Base-by-base conservation (phyloP, 2,888 invertebrate species). In the Rhodophaea formosa region DNA sequence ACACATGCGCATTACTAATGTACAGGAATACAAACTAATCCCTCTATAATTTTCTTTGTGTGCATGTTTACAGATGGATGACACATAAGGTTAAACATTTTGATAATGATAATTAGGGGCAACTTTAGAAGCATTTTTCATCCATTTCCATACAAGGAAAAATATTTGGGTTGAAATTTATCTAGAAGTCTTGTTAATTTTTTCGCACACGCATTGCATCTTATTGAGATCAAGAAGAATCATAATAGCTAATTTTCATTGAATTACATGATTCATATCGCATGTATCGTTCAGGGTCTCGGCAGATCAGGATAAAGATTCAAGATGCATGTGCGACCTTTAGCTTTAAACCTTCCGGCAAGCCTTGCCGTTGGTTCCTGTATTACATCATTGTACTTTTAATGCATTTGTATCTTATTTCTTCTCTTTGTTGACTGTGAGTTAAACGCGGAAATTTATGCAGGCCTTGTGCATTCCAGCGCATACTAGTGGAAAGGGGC, bases 301-400 rank as follows among this genome's bases (percentile, higher is more conserved):
- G 39, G 23, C 32, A 56, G 29, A 56, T 56, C 56, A 56, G 39
- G 47, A 39, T 49, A 56, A 46, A 17, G 49, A 56, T 66, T 67
- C 74, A 72, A 71, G 70, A 69, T 73, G 75, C 77, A 77, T 74
- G 79, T 74, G 74, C 76, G 74, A 73, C 86, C 86, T 88, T 80
- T 75, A 51, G 72, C 75, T 72, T 71, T 71, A 75, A 79, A 76
- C 79, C 83, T 89, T 90, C 87, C 88, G 89, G 82, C 68, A 72
- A 82, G 79, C 90, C 90, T 91, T 88, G 90, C 74, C 51, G 63
- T 58, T 62, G 79, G 84, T 90, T 90, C 90, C 86, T 82, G 75
- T 72, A 88, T 90, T 90, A 89, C 90, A 88, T 89, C 88, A 90
- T 79, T 68, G 67, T 71, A 74, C 71, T 69, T 75, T 76, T 75